These are phyloP conservation scores for Nymphalis polychloros DNA, from an alignment of 2,888 invertebrate genomes.

Conservation along the genomic window DNA sequence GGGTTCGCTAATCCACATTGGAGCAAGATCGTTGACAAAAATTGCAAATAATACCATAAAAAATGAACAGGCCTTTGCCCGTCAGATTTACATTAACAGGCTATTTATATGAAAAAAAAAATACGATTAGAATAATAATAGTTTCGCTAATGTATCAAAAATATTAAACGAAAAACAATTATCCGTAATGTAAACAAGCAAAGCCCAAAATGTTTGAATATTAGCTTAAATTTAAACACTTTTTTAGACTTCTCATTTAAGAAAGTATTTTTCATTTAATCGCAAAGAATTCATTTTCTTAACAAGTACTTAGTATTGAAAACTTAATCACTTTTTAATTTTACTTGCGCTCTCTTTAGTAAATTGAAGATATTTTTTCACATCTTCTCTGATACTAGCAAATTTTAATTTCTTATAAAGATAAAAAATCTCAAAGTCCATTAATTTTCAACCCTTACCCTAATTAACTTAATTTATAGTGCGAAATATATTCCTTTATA, in stretches of 20 bases:
- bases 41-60: no score
- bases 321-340: background rate
- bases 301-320: background rate
- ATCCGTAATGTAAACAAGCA: background rate
- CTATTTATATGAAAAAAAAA: no score
- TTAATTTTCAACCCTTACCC: constrained; percentile 37
- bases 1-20: no score
- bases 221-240: background rate
- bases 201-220: background rate
- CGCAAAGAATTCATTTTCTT: background rate
- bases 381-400: background rate
- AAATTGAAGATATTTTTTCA: background rate
- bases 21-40: no score
- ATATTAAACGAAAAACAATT: background rate
- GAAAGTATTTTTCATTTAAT: background rate
- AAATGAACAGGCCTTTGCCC: no score
- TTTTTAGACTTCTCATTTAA: background rate
- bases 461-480: constrained; percentile 39
- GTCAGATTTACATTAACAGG: no score
- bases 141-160: no score
- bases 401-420: constrained; percentile 4
- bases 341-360: constrained; percentile 3
- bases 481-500: constrained; percentile 5
- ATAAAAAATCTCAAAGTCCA: constrained; percentile 14
- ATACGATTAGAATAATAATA: no score